Evolutionary conservation across 1,140 invertebrate genomes (phyloP).

Genomic region (Elymnias hypermnestra): DNA sequence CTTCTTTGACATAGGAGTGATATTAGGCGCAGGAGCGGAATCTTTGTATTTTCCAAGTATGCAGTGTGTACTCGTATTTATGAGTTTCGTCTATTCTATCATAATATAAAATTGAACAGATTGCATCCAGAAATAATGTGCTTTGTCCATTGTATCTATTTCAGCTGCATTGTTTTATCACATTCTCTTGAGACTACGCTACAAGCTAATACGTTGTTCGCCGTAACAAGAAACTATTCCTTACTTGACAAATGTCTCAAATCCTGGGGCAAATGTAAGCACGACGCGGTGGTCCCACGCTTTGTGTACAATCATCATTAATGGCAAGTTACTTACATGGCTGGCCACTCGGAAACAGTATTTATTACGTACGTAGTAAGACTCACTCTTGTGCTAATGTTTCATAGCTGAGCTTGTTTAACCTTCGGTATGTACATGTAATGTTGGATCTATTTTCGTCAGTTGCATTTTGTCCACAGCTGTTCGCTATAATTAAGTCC

Average conservation of each 20-base stretch:
- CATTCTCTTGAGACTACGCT: too few species aligned
- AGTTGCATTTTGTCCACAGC: slow-evolving; percentile 40
- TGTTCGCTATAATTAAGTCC: slow-evolving; percentile 37
- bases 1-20: too few species aligned
- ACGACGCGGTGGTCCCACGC: slow-evolving; percentile 44
- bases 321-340: slow-evolving; percentile 1
- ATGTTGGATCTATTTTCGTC: slow-evolving; percentile 37
- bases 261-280: slow-evolving; percentile 20
- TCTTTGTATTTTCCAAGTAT: too few species aligned
- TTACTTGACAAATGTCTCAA: slow-evolving; percentile 16
- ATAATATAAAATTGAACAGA: too few species aligned
- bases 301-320: slow-evolving; percentile 19
- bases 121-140: too few species aligned
- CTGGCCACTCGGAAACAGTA: neutral
- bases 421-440: slow-evolving; percentile 13
- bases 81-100: too few species aligned
- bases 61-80: too few species aligned
- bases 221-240: too few species aligned
- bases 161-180: too few species aligned
- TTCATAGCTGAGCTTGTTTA: neutral
- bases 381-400: neutral
- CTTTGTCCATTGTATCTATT: too few species aligned
- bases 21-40: too few species aligned
- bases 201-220: too few species aligned
- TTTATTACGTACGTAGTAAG: neutral